Base-by-base conservation (phyloP, 2,797 vertebrate species). In the Enteromius treurensis region DNA sequence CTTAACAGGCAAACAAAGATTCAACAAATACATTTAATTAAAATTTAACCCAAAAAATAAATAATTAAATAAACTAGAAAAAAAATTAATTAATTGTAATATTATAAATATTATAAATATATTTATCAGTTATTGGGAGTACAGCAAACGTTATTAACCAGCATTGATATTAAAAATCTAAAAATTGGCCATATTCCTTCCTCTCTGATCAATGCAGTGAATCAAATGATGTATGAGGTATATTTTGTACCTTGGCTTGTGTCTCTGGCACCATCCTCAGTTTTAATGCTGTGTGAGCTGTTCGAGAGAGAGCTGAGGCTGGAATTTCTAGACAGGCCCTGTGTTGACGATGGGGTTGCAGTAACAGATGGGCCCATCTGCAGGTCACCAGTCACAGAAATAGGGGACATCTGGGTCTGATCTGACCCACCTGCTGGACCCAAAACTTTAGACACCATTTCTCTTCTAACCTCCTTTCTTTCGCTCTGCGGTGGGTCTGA, bases 401-500 rank as follows among this genome's bases (percentile, higher is more conserved):
- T 53, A 23, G 68, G 26, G 3, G 87, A 83, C 86, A 23, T 90
- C 85, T 51, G 86, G 73, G 64, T 69, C 90, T 84, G 89, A 88
- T 19, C 15, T 8, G 79, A 29, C 53, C 91, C 93, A 3, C 87
- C 88, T 0, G 67, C 19, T 53, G 91, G 77, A 26, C 81, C 86
- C 0, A 69, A 55, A 32, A 88, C 86, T 88, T 92, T 96, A 77
- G 84, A 86, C 34, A 86, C 92, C 34, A 88, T 90, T 60, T 98
- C 98, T 87, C 93, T 95, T 88, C 93, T 97, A 37, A 93, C 89
- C 75, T 98, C 97, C 71, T 93, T 92, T 88, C 90, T 95, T 83
- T 93, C 96, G 1, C 92, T 90, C 23, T 93, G 93, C 0, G 96
- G 95, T 53, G 97, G 96, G 70, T 98, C 97, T 0, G 97, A 96